Conservation (phyloP, 2,797 vertebrate species). For the Hydrocynus forskahlii region DNA sequence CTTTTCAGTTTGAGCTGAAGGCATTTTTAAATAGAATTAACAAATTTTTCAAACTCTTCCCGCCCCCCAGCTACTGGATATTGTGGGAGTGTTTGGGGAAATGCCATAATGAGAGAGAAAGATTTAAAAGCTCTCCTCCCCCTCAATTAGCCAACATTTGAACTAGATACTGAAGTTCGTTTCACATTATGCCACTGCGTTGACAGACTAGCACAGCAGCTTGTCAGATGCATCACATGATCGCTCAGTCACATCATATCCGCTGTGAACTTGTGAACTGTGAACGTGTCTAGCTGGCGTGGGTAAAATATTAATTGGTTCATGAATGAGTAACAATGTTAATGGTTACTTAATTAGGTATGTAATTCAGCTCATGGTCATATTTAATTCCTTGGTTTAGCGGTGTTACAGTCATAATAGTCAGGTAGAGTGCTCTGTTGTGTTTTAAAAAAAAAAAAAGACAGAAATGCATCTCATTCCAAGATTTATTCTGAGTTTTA, state of each 20-base stretch:
- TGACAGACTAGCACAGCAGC: not conserved
- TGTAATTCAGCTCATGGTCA: slow-evolving; percentile 22
- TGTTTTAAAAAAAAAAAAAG: not conserved
- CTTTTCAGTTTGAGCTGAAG: slow-evolving; percentile 25
- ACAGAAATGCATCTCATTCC: too few relatives aligned
- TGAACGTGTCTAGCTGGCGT: not conserved
- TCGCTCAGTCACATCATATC: not conserved
- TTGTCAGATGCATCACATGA: not conserved
- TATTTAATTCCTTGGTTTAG: not conserved
- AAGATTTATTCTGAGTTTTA: too few relatives aligned
- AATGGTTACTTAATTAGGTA: slow-evolving; percentile 42
- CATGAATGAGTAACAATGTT: slow-evolving; percentile 36
- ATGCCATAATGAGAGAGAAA: not conserved
- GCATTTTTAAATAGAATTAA: slow-evolving; percentile 37
- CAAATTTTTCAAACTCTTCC: slow-evolving; percentile 24
- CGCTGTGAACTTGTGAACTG: slow-evolving; percentile 16
- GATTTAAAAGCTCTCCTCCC: not conserved
- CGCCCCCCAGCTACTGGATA: slow-evolving; percentile 6
- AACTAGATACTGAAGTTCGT: not conserved
- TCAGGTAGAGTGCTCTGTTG: not conserved
- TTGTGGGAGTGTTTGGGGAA: slow-evolving; percentile 13
- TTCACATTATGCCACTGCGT: not conserved
- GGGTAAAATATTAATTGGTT: slow-evolving; percentile 28
- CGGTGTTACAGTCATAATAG: slow-evolving; percentile 5
- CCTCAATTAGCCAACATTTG: slow-evolving; percentile 13